Evolutionary conservation across 2,888 invertebrate genomes (phyloP), one percentile per base, ranked within the genome.

Genomic region (Chaitophorus viminalis): DNA sequence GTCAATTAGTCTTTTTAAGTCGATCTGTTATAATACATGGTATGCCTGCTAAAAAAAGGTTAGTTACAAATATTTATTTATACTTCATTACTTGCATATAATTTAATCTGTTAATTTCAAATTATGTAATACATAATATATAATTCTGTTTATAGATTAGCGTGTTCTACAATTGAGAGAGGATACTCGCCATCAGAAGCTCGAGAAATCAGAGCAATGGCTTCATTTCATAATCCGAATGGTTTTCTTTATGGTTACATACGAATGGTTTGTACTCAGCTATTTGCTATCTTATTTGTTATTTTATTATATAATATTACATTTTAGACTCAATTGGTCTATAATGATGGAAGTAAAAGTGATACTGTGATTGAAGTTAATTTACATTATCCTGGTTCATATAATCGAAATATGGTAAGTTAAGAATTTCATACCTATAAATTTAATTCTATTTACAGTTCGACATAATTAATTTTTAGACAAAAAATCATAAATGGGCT

Each of bases 331-430:
- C 98, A 98, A 92, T 93, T 98, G 39, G 93, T 97, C n/a, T 95
- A 97, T 91, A 94, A 93, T 90, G 97, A 97, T 91, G 96, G 96
- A 82, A 95, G 96, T 90, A 93, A 95, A 90, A 97, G 97, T 91
- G 97, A 98, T 90, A 98, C 98, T 0, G 93, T 95, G 33, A 94
- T 98, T n/a, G 97, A 98, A 92, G 94, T 97, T 29, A 97, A 97
- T 90, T 91, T 98, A 83, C 92, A 95, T n/a, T 95, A 98, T 92
- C 97, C 97, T 0, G 98, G 97, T 0, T 94, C 94, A 90, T 93
- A 96, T 90, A 96, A 98, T 91, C 93, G 95, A 33, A 97, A 98
- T 91, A 91, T 94, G 91, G 96, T 96, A 91, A 92, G 93, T 91
- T 89, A 52, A 78, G 3, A 52, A 74, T 36, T 29, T 9, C 21